phyloP scores from a whole-genome alignment of 2,797 vertebrate genomes.

The Glyptemys insculpta region DNA sequence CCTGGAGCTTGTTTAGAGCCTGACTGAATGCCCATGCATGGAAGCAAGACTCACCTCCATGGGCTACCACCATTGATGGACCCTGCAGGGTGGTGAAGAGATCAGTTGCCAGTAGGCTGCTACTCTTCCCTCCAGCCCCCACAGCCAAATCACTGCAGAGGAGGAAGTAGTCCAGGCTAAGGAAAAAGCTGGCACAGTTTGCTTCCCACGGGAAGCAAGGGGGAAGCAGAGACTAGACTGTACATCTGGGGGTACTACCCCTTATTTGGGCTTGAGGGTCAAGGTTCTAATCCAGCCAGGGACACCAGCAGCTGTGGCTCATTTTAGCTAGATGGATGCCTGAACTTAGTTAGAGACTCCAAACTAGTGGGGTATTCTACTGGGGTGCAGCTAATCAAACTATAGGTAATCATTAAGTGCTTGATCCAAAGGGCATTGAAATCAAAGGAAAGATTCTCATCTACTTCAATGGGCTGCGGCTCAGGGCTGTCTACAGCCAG shows the following conservation, averaged over 20 bases:
- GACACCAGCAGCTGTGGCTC: not conserved
- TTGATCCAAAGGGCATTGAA: not conserved
- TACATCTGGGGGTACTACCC: not conserved
- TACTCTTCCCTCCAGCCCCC: not conserved
- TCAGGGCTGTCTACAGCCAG: not conserved
- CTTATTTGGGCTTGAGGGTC: not conserved
- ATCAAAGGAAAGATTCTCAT: not conserved
- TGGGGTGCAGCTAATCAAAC: not conserved
- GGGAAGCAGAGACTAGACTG: not conserved
- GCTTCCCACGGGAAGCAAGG: not conserved
- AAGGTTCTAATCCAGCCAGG: not conserved
- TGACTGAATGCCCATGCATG: not conserved
- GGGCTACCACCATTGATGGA: not conserved
- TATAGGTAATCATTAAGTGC: not conserved
- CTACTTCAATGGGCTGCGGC: not conserved
- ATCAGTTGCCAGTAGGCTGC: not conserved
- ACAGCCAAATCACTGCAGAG: not conserved
- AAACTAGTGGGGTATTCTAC: not conserved
- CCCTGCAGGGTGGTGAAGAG: not conserved
- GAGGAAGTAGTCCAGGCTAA: not conserved
- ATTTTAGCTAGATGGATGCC: not conserved
- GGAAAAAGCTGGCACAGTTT: not conserved
- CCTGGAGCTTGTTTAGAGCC: not conserved
- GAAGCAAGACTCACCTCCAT: not conserved
- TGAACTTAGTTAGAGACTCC: not conserved